A percentile compares a stretch with the other conserved stretches of the same genome.
phyloP scores from a whole-genome alignment of 2,113 vertebrate species.

The Rhadina sibilatrix region DNA sequence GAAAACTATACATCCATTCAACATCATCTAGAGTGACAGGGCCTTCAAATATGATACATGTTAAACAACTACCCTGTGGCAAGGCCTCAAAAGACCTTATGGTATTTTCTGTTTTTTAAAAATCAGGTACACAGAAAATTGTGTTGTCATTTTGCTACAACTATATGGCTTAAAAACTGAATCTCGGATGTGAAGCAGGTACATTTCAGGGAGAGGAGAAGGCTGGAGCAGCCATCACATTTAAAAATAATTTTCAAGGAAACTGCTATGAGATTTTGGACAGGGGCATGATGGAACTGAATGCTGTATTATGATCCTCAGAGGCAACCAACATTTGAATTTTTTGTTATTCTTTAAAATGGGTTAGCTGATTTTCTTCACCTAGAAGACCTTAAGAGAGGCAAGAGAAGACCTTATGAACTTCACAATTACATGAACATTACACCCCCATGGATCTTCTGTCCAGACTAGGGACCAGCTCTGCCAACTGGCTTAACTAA shows the following conservation, averaged over 20 bases:
- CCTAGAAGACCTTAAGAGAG: neutral
- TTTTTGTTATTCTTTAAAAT: neutral
- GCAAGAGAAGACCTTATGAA: neutral
- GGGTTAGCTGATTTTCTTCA: neutral
- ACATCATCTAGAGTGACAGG: slow-evolving; percentile 43
- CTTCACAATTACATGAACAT: neutral
- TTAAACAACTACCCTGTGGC: slow-evolving; percentile 65
- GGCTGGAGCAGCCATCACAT: neutral
- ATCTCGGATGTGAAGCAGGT: neutral
- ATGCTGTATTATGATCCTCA: neutral
- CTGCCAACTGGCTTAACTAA: neutral
- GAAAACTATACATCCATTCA: slow-evolving; percentile 25
- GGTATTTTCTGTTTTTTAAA: slow-evolving; percentile 66
- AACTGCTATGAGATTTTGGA: neutral
- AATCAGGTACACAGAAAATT: slow-evolving; percentile 60
- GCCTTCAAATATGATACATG: slow-evolving; percentile 57
- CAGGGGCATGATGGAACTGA: neutral
- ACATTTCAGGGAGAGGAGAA: neutral
- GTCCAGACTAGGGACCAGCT: neutral
- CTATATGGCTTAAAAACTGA: neutral
- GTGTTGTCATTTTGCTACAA: slow-evolving; percentile 61
- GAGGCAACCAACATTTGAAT: neutral
- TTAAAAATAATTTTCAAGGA: neutral
- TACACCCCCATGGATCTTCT: neutral
- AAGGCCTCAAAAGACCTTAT: slow-evolving; percentile 57